phyloP scores from a whole-genome alignment of 2,797 vertebrate species.

The Eulemur coronatus region DNA sequence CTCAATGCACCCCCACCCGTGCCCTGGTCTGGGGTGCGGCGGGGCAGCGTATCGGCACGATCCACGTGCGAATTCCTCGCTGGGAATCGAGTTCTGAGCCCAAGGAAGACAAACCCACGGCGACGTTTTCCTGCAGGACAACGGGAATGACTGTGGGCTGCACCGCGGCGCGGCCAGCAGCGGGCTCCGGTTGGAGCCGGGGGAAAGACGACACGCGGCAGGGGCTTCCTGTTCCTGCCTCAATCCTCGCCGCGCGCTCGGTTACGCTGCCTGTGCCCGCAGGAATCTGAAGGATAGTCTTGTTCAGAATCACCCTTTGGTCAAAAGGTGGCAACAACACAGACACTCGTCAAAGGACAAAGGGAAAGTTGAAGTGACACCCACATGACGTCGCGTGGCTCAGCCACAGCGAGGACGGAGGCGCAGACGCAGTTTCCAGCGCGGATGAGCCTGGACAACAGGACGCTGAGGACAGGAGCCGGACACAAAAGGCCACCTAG shows the following conservation, averaged over 20 bases:
- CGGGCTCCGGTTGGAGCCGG: rapidly evolving
- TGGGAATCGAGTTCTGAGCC: not conserved
- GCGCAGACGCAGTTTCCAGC: rapidly evolving
- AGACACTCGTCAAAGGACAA: rapidly evolving
- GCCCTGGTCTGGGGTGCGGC: rapidly evolving
- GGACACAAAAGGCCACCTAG: rapidly evolving
- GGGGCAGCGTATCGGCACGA: rapidly evolving
- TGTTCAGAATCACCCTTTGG: not conserved
- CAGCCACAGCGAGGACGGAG: rapidly evolving
- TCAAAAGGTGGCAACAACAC: not conserved
- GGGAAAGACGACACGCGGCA: rapidly evolving
- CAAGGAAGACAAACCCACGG: rapidly evolving
- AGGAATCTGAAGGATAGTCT: not conserved
- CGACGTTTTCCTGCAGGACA: not conserved
- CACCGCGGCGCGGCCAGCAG: rapidly evolving
- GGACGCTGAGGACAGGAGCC: rapidly evolving
- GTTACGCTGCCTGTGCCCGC: rapidly evolving
- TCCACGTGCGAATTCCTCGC: rapidly evolving
- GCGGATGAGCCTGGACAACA: rapidly evolving
- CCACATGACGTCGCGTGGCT: rapidly evolving
- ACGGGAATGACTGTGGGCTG: too few species aligned
- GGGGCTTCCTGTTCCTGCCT: not conserved
- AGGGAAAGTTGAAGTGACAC: too few species aligned
- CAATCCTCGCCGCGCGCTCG: too few species aligned
- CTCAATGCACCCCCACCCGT: not conserved